phyloP scores from a whole-genome alignment of 35 echinoderm and acorn worm genomes.

The Holothuria glaberrima region DNA sequence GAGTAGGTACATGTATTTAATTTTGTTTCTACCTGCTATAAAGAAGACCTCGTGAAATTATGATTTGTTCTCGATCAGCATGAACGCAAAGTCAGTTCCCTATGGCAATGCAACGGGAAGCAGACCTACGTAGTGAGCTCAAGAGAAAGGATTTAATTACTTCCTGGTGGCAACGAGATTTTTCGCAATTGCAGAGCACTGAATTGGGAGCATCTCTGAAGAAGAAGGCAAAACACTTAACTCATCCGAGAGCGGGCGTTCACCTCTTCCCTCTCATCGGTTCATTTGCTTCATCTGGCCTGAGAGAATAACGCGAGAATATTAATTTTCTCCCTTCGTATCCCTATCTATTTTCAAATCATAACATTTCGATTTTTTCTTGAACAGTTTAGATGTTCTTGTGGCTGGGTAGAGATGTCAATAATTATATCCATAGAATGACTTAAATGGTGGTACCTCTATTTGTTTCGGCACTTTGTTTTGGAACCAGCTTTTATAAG shows the following conservation, averaged over 20 bases:
- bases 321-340: slow-evolving; percentile 41
- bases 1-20: slow-evolving; percentile 23
- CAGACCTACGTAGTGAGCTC: slow-evolving; percentile 23
- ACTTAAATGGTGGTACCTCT: slow-evolving; percentile 7
- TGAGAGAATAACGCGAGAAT: slow-evolving; percentile 54
- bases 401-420: slow-evolving; percentile 27
- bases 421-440: slow-evolving; percentile 26
- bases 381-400: slow-evolving; percentile 32
- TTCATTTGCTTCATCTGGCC: slow-evolving; percentile 50
- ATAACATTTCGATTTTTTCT: slow-evolving; percentile 52
- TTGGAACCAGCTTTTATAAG: too few relatives aligned
- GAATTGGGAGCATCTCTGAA: slow-evolving; percentile 7
- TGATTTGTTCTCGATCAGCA: slow-evolving; percentile 46
- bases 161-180: slow-evolving; percentile 34
- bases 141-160: slow-evolving; percentile 51
- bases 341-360: slow-evolving; percentile 45
- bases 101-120: slow-evolving; percentile 24
- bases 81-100: slow-evolving; percentile 37
- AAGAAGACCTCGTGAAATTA: slow-evolving; percentile 42
- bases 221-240: slow-evolving; percentile 50
- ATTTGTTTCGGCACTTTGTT: too few relatives aligned
- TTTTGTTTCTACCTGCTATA: slow-evolving; percentile 16
- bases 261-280: slow-evolving; percentile 28
- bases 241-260: slow-evolving; percentile 21
- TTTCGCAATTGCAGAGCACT: slow-evolving; percentile 30